phyloP scores from a whole-genome alignment of 2,888 invertebrate genomes.

The Lathronympha strigana region DNA sequence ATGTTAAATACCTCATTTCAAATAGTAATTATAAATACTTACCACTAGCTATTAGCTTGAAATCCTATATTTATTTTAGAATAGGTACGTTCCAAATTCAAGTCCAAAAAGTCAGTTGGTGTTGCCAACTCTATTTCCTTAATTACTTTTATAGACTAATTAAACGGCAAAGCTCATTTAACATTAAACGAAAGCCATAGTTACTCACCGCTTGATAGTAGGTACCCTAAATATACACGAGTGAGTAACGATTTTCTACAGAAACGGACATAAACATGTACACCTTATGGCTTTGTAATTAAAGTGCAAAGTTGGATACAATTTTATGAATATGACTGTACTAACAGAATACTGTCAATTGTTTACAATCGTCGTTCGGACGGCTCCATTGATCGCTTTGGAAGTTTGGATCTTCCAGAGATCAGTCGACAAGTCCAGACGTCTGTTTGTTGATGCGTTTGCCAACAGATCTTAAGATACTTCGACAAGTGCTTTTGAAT shows the following conservation, averaged over 20 bases:
- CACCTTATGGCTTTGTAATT: neutral
- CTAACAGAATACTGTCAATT: constrained; percentile 32
- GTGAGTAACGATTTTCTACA: constrained; percentile 30
- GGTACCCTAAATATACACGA: constrained; percentile 36
- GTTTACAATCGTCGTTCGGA: constrained; percentile 34
- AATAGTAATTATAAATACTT: too few species aligned
- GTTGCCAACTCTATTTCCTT: neutral
- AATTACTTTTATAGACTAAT: constrained; percentile 17
- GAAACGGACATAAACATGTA: neutral
- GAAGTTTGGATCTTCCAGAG: constrained; percentile 27
- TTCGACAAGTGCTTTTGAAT: constrained; percentile 24
- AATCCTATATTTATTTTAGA: too few species aligned
- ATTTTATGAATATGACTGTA: neutral
- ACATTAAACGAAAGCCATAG: neutral
- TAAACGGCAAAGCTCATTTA: constrained; percentile 25
- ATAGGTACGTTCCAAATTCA: too few species aligned
- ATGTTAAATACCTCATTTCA: too few species aligned
- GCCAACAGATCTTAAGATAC: constrained; percentile 33
- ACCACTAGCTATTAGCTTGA: too few species aligned
- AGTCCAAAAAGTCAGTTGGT: too few species aligned
- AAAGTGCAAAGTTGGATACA: neutral
- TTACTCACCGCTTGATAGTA: constrained; percentile 24
- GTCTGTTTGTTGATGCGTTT: constrained; percentile 33
- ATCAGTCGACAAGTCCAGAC: constrained; percentile 38
- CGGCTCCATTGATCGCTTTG: constrained; percentile 34